phyloP scores from a whole-genome alignment of 92 coral and sea anemone species.

The Palythoa caribaeorum region DNA sequence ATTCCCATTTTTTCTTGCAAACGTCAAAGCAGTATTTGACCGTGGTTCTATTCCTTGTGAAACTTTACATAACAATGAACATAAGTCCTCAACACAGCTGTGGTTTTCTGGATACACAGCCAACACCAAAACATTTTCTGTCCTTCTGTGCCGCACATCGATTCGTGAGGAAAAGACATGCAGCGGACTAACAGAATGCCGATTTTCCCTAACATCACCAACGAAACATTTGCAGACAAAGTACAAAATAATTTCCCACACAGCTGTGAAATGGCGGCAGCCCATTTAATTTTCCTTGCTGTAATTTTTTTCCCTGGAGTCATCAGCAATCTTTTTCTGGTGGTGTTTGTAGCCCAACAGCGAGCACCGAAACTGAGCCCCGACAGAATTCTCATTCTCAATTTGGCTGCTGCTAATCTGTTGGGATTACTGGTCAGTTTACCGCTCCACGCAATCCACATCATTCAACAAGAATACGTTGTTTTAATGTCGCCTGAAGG shows the following conservation, averaged over 20 bases:
- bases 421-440: background rate
- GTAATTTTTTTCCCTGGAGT: background rate
- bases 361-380: background rate
- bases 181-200: background rate
- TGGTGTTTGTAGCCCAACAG: background rate
- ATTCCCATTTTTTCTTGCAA: too few species aligned
- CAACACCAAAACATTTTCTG: background rate
- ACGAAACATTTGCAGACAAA: background rate
- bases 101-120: background rate
- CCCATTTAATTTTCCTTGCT: background rate
- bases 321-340: background rate
- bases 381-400: background rate
- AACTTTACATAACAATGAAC: background rate
- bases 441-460: background rate
- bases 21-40: too few species aligned
- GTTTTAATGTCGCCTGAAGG: background rate
- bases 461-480: background rate
- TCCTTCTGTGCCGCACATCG: too few species aligned
- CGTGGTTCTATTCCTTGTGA: too few species aligned
- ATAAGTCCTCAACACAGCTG: background rate
- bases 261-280: background rate
- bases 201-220: background rate
- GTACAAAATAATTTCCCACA: background rate
- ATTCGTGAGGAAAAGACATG: background rate
- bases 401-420: background rate